phyloP scores from a whole-genome alignment of 2,888 invertebrate genomes.

The Parelbella ahira region DNA sequence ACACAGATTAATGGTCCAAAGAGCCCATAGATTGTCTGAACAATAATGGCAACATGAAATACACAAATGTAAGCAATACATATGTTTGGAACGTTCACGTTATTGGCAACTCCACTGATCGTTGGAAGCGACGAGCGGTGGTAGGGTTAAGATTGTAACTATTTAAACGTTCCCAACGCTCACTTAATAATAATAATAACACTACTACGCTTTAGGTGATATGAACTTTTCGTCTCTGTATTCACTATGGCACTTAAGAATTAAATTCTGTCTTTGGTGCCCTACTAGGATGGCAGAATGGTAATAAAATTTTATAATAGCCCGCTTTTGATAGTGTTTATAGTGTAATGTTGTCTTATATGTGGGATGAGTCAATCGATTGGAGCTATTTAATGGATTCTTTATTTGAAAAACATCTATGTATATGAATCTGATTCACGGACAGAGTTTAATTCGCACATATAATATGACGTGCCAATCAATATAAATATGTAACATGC shows the following conservation, averaged over 20 bases:
- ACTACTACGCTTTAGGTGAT: slow-evolving; percentile 43
- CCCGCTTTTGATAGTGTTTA: slow-evolving; percentile 6
- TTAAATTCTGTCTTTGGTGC: slow-evolving; percentile 38
- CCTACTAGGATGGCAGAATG: slow-evolving; percentile 22
- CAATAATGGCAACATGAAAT: too few species aligned
- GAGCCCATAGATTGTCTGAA: too few species aligned
- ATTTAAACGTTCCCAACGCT: slow-evolving; percentile 43
- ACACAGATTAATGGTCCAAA: too few species aligned
- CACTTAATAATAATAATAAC: slow-evolving; percentile 43
- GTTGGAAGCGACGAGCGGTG: too few species aligned
- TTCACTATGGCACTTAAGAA: slow-evolving; percentile 16
- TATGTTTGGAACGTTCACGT: too few species aligned
- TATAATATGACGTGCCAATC: slow-evolving; percentile 18
- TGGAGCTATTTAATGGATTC: too few species aligned
- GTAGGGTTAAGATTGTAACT: slow-evolving; percentile 51
- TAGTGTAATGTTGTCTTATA: too few species aligned
- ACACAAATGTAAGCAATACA: too few species aligned
- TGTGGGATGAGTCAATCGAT: too few species aligned
- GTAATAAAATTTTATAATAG: slow-evolving; percentile 4
- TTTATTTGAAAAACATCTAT: too few species aligned
- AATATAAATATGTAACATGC: slow-evolving; percentile 19
- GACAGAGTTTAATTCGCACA: slow-evolving; percentile 24
- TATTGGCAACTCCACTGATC: too few species aligned
- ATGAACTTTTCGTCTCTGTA: slow-evolving; percentile 19
- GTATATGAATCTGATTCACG: too few species aligned